Conservation (phyloP, 2,888 invertebrate genomes). For the Lacanobia wlatinum region DNA sequence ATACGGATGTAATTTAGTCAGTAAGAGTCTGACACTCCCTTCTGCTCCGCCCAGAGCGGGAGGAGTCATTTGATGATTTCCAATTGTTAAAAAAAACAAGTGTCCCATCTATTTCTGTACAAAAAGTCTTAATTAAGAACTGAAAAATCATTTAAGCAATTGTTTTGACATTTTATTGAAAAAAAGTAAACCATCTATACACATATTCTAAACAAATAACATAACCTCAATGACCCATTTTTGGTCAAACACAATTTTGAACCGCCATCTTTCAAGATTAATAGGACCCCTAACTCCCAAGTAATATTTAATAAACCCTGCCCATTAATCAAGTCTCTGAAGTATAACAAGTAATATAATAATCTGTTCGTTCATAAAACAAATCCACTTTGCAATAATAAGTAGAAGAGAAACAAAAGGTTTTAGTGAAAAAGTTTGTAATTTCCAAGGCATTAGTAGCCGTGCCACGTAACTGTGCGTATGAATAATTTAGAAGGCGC, state of each 20-base stretch:
- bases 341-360: slow-evolving; percentile 47
- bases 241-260: slow-evolving; percentile 8
- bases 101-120: no score
- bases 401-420: slow-evolving; percentile 60
- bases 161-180: no score
- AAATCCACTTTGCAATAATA: slow-evolving; percentile 56
- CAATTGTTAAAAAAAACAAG: no score
- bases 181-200: no score
- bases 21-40: no score
- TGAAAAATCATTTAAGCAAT: no score
- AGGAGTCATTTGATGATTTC: no score
- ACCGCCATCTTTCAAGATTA: slow-evolving; percentile 19
- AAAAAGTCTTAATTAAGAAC: no score
- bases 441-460: slow-evolving; percentile 60
- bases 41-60: no score
- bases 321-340: slow-evolving; percentile 41
- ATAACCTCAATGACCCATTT: neutral
- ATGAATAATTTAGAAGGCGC: slow-evolving; percentile 70
- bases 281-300: slow-evolving; percentile 6
- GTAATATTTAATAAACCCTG: slow-evolving; percentile 55
- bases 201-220: no score
- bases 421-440: slow-evolving; percentile 66
- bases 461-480: slow-evolving; percentile 67
- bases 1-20: no score
- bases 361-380: slow-evolving; percentile 50